Percentiles rank a stretch among this genome's conserved stretches.
Conservation (phyloP, 2,888 invertebrate species). For the Lamproptera curius region DNA sequence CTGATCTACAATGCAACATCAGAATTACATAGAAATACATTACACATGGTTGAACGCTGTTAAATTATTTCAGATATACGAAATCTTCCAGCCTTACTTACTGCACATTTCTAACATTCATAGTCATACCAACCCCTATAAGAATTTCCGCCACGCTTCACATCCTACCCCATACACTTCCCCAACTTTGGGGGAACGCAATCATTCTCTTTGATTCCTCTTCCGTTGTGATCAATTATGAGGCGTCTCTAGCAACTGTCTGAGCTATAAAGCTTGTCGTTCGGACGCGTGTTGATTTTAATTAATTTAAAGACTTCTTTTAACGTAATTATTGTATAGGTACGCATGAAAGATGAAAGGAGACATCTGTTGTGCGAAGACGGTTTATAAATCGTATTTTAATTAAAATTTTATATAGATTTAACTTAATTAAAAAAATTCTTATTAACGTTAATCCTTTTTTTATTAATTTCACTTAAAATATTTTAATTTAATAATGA, state of each 20-base stretch:
- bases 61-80: too few relatives aligned
- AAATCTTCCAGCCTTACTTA: too few relatives aligned
- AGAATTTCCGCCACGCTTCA: constrained; percentile 69
- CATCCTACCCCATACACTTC: constrained; percentile 54
- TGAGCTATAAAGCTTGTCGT: constrained; percentile 46
- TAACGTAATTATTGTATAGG: constrained; percentile 7
- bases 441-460: too few relatives aligned
- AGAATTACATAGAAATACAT: too few relatives aligned
- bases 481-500: too few relatives aligned
- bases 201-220: constrained; percentile 75
- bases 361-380: too few relatives aligned
- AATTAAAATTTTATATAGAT: too few relatives aligned
- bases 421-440: too few relatives aligned
- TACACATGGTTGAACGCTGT: too few relatives aligned
- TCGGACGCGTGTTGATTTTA: constrained; percentile 35
- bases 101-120: constrained; percentile 13
- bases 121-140: constrained; percentile 42
- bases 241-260: constrained; percentile 63
- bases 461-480: not conserved
- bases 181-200: constrained; percentile 69
- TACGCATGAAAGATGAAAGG: constrained; percentile 13
- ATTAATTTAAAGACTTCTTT: constrained; percentile 30
- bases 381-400: too few relatives aligned
- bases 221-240: constrained; percentile 75
- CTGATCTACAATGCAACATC: too few relatives aligned